These are phyloP conservation scores for Myripristis murdjan DNA, from an alignment of 2,797 vertebrate species.

Conservation along the genomic window DNA sequence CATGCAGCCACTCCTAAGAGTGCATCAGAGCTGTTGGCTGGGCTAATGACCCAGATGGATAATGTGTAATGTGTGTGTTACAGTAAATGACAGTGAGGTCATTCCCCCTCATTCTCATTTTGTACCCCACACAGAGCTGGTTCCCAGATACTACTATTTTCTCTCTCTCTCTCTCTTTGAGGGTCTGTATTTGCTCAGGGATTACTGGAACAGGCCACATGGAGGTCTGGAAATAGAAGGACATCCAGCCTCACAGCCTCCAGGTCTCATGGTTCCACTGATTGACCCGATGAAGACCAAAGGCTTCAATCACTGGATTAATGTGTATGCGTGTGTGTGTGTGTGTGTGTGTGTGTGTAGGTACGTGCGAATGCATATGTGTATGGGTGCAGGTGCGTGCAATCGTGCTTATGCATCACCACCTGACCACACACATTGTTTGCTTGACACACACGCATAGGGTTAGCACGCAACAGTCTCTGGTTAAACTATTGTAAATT, in stretches of 20 bases:
- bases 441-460: constrained; percentile 73
- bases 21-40: constrained; percentile 58
- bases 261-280: constrained; percentile 74
- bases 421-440: constrained; percentile 75
- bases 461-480: constrained; percentile 52
- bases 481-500: constrained; percentile 63
- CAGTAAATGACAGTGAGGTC: constrained; percentile 79
- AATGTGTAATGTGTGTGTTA: constrained; percentile 67
- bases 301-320: constrained; percentile 65
- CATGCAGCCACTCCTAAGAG: constrained; percentile 12
- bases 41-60: constrained; percentile 62
- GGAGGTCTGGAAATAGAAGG: constrained; percentile 71
- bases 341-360: not conserved
- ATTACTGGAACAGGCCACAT: constrained; percentile 76
- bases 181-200: constrained; percentile 77
- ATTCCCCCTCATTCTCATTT: constrained; percentile 68
- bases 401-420: constrained; percentile 49
- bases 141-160: constrained; percentile 43
- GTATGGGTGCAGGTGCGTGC: constrained; percentile 45
- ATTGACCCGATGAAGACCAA: constrained; percentile 81
- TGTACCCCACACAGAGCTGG: constrained; percentile 71
- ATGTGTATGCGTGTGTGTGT: constrained; percentile 2
- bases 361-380: constrained; percentile 24
- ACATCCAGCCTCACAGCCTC: constrained; percentile 72
- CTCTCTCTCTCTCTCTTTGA: constrained; percentile 34